Evolutionary conservation across 2,888 invertebrate species (phyloP), one percentile per base, ranked within the genome.

Genomic region (Strigamia crassipes): DNA sequence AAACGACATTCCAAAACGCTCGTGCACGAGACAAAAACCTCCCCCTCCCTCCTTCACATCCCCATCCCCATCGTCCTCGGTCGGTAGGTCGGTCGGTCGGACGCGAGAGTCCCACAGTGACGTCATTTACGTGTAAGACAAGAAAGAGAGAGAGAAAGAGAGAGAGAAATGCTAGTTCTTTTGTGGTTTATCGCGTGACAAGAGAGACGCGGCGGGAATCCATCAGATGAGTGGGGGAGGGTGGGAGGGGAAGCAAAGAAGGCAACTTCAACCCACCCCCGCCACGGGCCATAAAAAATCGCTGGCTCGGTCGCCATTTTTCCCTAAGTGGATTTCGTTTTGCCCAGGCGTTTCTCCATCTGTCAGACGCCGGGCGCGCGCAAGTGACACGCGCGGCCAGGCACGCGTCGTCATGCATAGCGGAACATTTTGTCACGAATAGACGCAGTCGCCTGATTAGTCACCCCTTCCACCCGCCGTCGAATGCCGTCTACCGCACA

Each of bases 61-160:
- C 13, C 3, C 51, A 46, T 46, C 42, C 13, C 3, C 42, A 13
- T 46, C 42, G 42, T 46, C 42, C 13, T 61, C 61, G 61, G 21
- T 61, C 61, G 21, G 61, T 61, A 23, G 27, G 66, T 66, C 66
- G 21, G 61, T 61, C 66, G 27, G 66, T 66, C 66, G 66, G 27
- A 9, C 27, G 66, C 2, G 66, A 66, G 27, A 23, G 66, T 66
- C 66, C 66, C 66, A 27, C 27, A 66, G 66, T 66, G 66, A 66
- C 66, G 66, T 66, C 66, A 66, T 66, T 66, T 66, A 66, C 66
- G 66, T 66, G 66, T 66, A 66, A 66, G 66, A 66, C 66, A 66
- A 66, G 66, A 66, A 66, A 66, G 61, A 61, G 61, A 18, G 61
- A 61, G 61, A 61, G 9, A 61, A 61, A 66, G 66, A 66, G 66